These are phyloP conservation scores for Hyppa rectilinea DNA, from an alignment of 2,888 invertebrate genomes.

Conservation along the genomic window DNA sequence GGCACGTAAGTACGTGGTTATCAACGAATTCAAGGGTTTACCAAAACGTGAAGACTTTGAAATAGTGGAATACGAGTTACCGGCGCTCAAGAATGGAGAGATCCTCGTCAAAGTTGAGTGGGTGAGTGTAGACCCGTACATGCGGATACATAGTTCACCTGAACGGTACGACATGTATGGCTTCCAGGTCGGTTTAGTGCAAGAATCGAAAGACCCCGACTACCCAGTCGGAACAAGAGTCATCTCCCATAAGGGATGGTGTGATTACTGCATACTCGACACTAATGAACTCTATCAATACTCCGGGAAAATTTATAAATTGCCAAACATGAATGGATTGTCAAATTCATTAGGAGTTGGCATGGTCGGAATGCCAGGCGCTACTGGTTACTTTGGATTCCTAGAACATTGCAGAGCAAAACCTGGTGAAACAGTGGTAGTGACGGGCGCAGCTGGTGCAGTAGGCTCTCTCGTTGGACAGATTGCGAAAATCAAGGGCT, in stretches of 20 bases:
- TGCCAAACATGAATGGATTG: slow-evolving; percentile 90
- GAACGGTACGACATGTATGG: slow-evolving; percentile 76
- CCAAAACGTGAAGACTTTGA: slow-evolving; percentile 91
- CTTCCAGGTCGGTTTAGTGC: slow-evolving; percentile 81
- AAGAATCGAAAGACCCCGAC: slow-evolving; percentile 91
- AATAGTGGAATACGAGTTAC: slow-evolving; percentile 90
- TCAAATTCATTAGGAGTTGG: slow-evolving; percentile 91
- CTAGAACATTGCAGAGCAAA: slow-evolving; percentile 93
- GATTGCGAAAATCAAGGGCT: slow-evolving; percentile 93
- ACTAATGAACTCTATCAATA: slow-evolving; percentile 46
- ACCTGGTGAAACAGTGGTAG: slow-evolving; percentile 93
- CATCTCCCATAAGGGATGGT: slow-evolving; percentile 86
- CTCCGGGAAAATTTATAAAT: slow-evolving; percentile 70
- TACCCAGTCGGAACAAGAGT: slow-evolving; percentile 91
- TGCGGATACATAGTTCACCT: slow-evolving; percentile 65
- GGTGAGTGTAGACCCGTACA: slow-evolving; percentile 75
- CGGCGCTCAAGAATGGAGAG: slow-evolving; percentile 76
- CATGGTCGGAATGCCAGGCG: slow-evolving; percentile 93
- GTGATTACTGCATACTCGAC: slow-evolving; percentile 63
- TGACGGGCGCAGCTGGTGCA: slow-evolving; percentile 94
- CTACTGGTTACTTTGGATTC: slow-evolving; percentile 93
- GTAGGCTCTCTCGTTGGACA: slow-evolving; percentile 94
- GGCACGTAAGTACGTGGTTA: slow-evolving; percentile 86
- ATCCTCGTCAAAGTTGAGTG: no score
- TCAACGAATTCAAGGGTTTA: slow-evolving; percentile 88